phyloP scores from a whole-genome alignment of 1,140 invertebrate genomes.

The Cheumatopsyche charites region DNA sequence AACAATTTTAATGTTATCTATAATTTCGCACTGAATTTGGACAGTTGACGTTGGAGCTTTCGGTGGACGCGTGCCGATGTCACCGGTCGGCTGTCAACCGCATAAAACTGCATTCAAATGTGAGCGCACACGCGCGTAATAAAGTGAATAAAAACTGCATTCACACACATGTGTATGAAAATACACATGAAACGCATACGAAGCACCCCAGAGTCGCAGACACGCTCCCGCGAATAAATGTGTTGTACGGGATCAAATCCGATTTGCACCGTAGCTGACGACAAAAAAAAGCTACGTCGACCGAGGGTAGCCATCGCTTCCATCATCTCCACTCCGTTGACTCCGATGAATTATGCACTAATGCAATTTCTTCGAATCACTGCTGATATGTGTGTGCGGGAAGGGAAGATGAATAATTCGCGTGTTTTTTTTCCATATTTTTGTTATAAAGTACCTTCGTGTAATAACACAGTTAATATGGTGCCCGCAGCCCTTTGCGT shows the following conservation, averaged over 20 bases:
- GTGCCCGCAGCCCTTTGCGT: conserved; percentile 35
- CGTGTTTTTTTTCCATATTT: no score
- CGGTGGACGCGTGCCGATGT: conserved; percentile 36
- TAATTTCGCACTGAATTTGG: no score
- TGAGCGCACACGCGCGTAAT: conserved; percentile 40
- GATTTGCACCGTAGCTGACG: conserved; percentile 35
- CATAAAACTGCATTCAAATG: conserved; percentile 39
- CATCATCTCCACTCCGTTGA: conserved; percentile 24
- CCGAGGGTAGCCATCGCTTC: not conserved
- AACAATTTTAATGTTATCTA: no score
- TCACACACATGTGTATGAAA: conserved; percentile 21
- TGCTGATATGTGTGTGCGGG: no score
- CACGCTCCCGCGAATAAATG: no score
- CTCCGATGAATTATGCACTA: conserved; percentile 11
- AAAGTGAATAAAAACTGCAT: conserved; percentile 38
- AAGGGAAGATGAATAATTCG: no score
- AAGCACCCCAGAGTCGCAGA: no score
- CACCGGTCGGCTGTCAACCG: conserved; percentile 37
- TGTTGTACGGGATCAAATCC: conserved; percentile 37
- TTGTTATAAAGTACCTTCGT: not conserved
- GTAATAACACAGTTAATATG: not conserved
- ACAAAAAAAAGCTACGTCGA: conserved; percentile 25
- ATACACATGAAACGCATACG: no score
- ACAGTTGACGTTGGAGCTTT: conserved; percentile 11
- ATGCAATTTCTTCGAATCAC: not conserved